phyloP scores from a whole-genome alignment of 2,113 vertebrate species.

The Chauna torquata region DNA sequence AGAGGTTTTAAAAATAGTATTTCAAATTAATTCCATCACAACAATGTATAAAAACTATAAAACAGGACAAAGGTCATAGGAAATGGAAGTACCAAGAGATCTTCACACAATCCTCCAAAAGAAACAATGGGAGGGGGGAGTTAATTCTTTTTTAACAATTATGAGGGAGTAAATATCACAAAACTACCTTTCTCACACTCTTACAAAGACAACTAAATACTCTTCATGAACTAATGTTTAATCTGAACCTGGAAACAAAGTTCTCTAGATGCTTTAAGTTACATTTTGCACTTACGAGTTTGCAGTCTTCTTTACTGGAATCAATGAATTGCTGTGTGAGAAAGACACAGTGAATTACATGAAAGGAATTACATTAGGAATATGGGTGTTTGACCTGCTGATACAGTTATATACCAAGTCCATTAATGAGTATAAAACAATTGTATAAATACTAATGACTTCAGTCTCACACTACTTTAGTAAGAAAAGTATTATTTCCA shows the following conservation, averaged over 20 bases:
- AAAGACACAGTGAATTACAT: background rate
- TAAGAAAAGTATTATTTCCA: background rate
- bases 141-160: background rate
- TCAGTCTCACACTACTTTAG: background rate
- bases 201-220: background rate
- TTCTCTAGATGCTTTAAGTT: background rate
- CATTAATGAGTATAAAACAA: background rate
- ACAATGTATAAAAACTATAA: conserved; percentile 58
- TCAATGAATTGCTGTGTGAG: background rate
- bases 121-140: conserved; percentile 28
- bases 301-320: background rate
- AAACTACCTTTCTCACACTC: background rate
- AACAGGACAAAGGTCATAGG: conserved; percentile 68
- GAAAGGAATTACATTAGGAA: background rate
- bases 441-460: background rate
- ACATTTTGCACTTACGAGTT: background rate
- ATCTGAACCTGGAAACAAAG: background rate
- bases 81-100: conserved; percentile 66
- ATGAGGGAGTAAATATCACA: background rate
- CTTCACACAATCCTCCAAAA: conserved; percentile 40
- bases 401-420: background rate
- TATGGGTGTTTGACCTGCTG: background rate
- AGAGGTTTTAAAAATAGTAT: conserved; percentile 61
- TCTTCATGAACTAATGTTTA: background rate
- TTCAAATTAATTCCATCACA: conserved; percentile 45